These are phyloP conservation scores for Tilapia sparmanii DNA, from an alignment of 2,113 vertebrate species.

Conservation along the genomic window DNA sequence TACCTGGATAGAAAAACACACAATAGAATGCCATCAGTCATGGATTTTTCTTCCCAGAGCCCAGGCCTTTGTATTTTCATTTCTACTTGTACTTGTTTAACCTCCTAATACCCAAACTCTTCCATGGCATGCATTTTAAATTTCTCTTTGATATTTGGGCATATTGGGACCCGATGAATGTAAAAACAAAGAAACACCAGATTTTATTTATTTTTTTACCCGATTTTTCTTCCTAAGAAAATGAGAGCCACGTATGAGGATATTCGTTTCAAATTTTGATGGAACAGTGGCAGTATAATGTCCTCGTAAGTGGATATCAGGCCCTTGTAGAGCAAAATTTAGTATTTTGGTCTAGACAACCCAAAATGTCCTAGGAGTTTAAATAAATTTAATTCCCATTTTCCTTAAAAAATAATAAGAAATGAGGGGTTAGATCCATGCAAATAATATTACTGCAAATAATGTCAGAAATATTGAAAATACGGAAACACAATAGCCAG, in stretches of 20 bases:
- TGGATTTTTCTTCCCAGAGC: background rate
- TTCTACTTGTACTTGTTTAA: background rate
- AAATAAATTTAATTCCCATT: background rate
- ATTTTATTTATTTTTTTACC: background rate
- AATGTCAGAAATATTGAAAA: background rate
- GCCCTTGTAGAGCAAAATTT: background rate
- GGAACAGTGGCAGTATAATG: background rate
- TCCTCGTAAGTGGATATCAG: background rate
- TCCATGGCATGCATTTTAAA: background rate
- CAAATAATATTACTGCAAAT: background rate
- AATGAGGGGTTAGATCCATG: background rate
- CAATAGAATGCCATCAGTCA: background rate
- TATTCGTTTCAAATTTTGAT: background rate
- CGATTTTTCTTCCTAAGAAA: no score
- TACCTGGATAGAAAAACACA: background rate
- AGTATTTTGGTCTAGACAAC: background rate
- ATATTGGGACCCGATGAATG: background rate
- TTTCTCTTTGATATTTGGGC: background rate
- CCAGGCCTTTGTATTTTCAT: background rate
- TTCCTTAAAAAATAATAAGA: background rate
- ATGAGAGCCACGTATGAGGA: background rate
- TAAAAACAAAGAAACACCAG: background rate
- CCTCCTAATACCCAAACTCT: background rate
- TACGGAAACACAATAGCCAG: background rate
- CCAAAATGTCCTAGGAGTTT: background rate